Base-by-base conservation (phyloP, 2,113 vertebrate genomes). In the Menura novaehollandiae region DNA sequence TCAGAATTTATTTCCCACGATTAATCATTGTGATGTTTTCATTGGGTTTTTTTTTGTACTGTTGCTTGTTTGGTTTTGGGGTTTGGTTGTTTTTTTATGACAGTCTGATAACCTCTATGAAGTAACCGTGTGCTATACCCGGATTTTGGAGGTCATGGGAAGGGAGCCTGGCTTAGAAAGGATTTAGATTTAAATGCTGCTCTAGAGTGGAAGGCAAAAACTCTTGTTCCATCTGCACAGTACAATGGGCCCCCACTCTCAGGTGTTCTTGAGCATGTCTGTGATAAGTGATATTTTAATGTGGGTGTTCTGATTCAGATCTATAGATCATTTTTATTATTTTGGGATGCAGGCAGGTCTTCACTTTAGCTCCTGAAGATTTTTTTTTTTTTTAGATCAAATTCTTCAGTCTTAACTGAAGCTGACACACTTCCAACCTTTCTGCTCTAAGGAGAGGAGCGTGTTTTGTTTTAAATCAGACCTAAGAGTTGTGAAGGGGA, bases 111-210 rank as follows among this genome's bases (percentile, higher is more conserved):
- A 63, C 37, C 39, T 72, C 27, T 39, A 16, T 77, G 60, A 80
- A 81, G 26, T 89, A 78, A 46, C 55, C 52, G 5, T 44, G 9
- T 59, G 13, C 73, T 69, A 32, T 56, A 71, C 73, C 23, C n/a
- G 33, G 75, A 60, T 94, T 96, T 95, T 86, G 62, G 60, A 85
- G 88, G 91, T 91, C 79, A 51, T 84, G 76, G 86, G 86, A 83
- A 89, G 87, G 88, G 37, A 94, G 21, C 60, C 20, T 68, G 60
- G n/a, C 60, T 95, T 85, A 66, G 56, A 66, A 90, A 39, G 44
- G 83, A 96, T 94, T 97, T 93, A 58, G 56, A 64, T 75, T 86
- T 93, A 94, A 93, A 90, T 68, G 60, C 83, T 80, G 76, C 46
- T 64, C 69, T 76, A 69, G 46, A 69, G 21, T 72, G 55, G 76